phyloP scores from a whole-genome alignment of 2,888 invertebrate species.

The Tipula vernalis region DNA sequence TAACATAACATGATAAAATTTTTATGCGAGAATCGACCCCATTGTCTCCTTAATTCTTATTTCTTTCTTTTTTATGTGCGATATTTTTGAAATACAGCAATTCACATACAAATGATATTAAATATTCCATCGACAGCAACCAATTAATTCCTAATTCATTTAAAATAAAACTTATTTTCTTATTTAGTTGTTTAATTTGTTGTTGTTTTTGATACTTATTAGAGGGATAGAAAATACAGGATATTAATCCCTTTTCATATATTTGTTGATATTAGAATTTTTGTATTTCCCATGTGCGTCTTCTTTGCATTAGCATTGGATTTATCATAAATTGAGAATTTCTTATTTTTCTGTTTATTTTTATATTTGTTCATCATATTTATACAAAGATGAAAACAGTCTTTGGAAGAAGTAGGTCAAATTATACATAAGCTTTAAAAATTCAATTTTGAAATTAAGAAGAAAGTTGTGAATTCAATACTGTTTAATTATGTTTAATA shows the following conservation, averaged over 20 bases:
- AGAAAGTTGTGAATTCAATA: no score
- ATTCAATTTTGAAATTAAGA: no score
- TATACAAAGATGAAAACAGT: not conserved
- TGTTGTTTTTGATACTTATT: not conserved
- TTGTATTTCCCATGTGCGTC: not conserved
- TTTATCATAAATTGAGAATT: not conserved
- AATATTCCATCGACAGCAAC: not conserved
- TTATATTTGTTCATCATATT: not conserved
- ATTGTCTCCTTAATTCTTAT: not conserved
- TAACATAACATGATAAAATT: no score
- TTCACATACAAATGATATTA: not conserved
- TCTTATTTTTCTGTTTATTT: not conserved
- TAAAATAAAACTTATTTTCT: not conserved
- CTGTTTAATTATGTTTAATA: no score
- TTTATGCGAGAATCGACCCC: no score
- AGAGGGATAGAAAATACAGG: not conserved
- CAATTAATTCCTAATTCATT: not conserved
- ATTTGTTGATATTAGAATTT: not conserved
- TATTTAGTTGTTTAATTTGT: not conserved
- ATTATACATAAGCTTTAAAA: not conserved
- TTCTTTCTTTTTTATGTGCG: not conserved
- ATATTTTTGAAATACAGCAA: not conserved
- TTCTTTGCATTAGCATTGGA: not conserved
- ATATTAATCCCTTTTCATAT: not conserved
- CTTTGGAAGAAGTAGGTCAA: not conserved